Percentiles rank a stretch among this genome's conserved stretches.
Conservation (phyloP, 1,140 invertebrate genomes). For the Nasonia vitripennis region DNA sequence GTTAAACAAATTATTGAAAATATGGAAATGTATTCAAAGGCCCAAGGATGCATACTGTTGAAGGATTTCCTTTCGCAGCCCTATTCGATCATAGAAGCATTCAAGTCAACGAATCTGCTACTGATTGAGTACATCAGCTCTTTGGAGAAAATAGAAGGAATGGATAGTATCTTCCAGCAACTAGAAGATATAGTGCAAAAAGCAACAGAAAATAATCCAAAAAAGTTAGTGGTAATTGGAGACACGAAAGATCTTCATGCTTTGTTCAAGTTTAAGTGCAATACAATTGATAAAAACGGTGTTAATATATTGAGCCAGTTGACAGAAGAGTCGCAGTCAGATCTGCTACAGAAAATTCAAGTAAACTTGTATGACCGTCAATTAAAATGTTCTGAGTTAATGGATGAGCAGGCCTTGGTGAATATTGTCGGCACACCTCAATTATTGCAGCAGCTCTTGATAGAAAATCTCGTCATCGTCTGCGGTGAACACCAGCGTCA, state of each 20-base stretch:
- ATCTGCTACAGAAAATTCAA: neutral
- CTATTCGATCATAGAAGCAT: neutral
- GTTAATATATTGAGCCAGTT: neutral
- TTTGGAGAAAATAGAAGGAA: neutral
- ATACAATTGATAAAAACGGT: neutral
- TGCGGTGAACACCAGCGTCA: neutral
- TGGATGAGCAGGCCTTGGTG: neutral
- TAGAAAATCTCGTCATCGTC: neutral
- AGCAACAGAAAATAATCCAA: neutral
- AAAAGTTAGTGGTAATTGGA: neutral
- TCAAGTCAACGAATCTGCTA: neutral
- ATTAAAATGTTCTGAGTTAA: neutral
- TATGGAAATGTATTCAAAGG: neutral
- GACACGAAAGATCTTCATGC: neutral
- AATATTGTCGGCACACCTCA: neutral
- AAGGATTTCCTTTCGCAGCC: neutral
- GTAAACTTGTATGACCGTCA: neutral
- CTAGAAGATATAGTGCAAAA: neutral
- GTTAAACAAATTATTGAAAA: neutral
- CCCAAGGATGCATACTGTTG: neutral
- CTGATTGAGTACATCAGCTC: neutral
- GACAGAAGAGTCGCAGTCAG: neutral
- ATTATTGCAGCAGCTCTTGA: neutral
- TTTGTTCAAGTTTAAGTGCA: neutral
- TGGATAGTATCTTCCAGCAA: neutral